phyloP scores from a whole-genome alignment of 2,888 invertebrate genomes.

The Serripes groenlandicus region DNA sequence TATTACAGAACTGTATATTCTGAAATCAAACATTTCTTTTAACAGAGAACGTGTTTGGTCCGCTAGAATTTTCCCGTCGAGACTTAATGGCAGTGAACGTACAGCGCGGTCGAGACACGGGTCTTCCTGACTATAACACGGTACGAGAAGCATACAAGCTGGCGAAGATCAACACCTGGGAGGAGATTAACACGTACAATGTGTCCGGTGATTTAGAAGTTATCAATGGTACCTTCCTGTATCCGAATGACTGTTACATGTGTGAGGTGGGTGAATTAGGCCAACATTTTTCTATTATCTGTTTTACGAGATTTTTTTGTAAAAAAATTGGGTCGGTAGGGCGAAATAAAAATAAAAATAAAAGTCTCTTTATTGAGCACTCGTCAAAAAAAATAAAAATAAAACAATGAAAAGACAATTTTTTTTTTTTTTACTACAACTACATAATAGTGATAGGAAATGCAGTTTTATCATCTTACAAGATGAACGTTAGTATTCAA shows the following conservation, averaged over 20 bases:
- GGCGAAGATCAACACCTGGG: slow-evolving; percentile 59
- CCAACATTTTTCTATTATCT: no score
- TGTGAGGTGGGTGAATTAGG: slow-evolving; percentile 18
- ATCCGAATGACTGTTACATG: slow-evolving; percentile 25
- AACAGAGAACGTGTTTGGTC: slow-evolving; percentile 89
- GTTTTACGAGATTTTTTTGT: no score
- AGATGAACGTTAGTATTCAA: no score
- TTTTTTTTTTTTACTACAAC: no score
- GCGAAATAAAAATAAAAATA: no score
- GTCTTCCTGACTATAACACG: slow-evolving; percentile 90
- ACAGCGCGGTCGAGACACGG: slow-evolving; percentile 98
- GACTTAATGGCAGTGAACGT: slow-evolving; percentile 98
- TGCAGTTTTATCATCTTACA: no score
- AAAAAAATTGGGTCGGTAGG: no score
- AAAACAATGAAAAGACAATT: no score
- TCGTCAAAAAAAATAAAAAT: no score
- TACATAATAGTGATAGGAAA: no score
- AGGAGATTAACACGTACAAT: slow-evolving; percentile 65
- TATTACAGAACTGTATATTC: no score
- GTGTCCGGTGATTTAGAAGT: slow-evolving; percentile 12
- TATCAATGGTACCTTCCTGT: slow-evolving; percentile 4
- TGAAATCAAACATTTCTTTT: background rate
- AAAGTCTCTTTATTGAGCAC: no score
- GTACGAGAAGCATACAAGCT: slow-evolving; percentile 88
- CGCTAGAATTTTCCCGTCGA: slow-evolving; percentile 98